Percentiles rank a stretch among this genome's conserved stretches.
phyloP scores from a whole-genome alignment of 2,113 vertebrate species.

The Malaclemys terrapin region DNA sequence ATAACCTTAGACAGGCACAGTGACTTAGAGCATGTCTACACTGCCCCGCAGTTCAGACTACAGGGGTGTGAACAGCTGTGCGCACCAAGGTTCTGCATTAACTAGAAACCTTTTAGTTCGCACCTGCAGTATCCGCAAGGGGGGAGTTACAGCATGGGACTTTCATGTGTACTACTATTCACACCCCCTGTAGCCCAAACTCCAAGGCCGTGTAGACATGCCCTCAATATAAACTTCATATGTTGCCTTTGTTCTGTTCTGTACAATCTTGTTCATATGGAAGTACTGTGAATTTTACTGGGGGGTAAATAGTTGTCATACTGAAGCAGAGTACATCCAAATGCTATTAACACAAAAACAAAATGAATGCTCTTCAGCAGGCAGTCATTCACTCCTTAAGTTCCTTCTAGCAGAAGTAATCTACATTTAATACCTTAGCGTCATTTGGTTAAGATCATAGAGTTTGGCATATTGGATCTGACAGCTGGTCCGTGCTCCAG shows the following conservation, averaged over 20 bases:
- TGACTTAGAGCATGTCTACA: not conserved
- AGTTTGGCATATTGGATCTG: conserved; percentile 37
- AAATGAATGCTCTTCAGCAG: not conserved
- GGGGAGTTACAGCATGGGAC: not conserved
- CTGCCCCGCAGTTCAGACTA: accelerated
- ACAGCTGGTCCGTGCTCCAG: conserved; percentile 9
- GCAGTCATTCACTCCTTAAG: not conserved
- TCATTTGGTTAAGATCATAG: conserved; percentile 1
- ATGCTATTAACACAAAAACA: not conserved
- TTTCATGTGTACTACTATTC: not conserved
- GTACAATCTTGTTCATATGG: not conserved
- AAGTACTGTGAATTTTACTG: not conserved
- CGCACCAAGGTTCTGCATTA: not conserved
- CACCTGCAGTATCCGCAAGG: not conserved
- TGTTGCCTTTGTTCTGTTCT: not conserved
- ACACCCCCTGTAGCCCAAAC: not conserved
- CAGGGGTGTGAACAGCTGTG: not conserved
- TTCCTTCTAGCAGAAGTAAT: not conserved
- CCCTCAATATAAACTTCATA: not conserved
- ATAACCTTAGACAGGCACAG: not conserved
- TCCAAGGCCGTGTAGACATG: too few species aligned
- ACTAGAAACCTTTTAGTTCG: not conserved
- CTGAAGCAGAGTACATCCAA: not conserved
- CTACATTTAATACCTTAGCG: conserved; percentile 1
- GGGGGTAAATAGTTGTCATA: not conserved